Evolutionary conservation across 2,797 vertebrate species (phyloP).

Genomic region (Sitta carolinensis): DNA sequence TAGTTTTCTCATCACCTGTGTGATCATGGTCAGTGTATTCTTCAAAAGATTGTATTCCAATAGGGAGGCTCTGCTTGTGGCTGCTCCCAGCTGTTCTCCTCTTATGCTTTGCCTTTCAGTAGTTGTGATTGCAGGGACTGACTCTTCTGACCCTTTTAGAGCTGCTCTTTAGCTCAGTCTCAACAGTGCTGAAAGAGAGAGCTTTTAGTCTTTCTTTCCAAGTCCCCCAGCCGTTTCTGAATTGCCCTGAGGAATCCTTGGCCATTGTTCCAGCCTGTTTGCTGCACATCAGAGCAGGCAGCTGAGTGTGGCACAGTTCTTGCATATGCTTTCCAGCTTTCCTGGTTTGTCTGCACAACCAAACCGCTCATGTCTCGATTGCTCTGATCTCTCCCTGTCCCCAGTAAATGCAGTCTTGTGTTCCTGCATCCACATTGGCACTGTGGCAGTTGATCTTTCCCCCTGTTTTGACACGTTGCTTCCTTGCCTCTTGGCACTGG

Average conservation of each 20-base stretch:
- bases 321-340: background rate
- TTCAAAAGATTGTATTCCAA: background rate
- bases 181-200: background rate
- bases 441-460: background rate
- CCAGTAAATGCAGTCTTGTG: background rate
- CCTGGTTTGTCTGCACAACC: accelerated
- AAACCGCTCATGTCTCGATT: background rate
- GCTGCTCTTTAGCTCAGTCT: background rate
- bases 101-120: background rate
- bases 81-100: background rate
- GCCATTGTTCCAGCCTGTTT: background rate
- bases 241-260: background rate
- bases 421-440: background rate
- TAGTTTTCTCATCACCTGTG: background rate
- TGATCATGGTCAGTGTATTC: background rate
- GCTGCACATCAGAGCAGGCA: background rate
- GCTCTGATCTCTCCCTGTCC: background rate
- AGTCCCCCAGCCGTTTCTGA: background rate
- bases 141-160: background rate
- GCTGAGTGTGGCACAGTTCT: background rate
- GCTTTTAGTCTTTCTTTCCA: background rate
- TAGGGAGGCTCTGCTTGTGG: background rate
- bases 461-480: accelerated
- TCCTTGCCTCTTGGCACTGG: background rate
- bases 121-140: background rate